phyloP scores from a whole-genome alignment of 2,888 invertebrate species.

The Eristalinus sepulchralis region DNA sequence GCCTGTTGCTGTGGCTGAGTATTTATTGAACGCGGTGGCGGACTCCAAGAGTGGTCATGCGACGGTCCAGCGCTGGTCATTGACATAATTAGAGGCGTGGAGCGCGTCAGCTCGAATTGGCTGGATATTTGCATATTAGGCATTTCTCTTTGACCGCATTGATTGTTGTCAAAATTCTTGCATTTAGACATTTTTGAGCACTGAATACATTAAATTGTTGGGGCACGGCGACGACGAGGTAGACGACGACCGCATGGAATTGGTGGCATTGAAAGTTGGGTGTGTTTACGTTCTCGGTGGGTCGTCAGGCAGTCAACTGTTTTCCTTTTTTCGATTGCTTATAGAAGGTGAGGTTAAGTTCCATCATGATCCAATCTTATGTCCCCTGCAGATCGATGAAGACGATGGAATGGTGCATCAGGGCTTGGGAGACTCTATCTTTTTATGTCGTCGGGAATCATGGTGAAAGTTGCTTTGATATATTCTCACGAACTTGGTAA shows the following conservation, averaged over 20 bases:
- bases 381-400: neutral
- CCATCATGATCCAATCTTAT: neutral
- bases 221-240: neutral
- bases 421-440: neutral
- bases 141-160: neutral
- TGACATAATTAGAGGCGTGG: constrained; percentile 26
- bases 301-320: neutral
- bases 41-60: neutral
- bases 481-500: neutral
- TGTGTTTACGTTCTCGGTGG: neutral
- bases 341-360: neutral
- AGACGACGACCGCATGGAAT: neutral
- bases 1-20: neutral
- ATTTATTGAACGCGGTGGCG: neutral
- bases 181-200: neutral
- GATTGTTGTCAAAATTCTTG: neutral
- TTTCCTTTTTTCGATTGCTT: neutral
- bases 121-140: constrained; percentile 15
- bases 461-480: neutral
- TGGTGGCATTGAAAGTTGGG: neutral
- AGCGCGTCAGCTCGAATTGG: constrained; percentile 1
- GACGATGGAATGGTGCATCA: neutral
- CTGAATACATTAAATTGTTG: neutral
- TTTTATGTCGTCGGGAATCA: neutral
- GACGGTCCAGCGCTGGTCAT: neutral